Conservation (phyloP, 2,113 vertebrate genomes). For the Oreochromis aureus region DNA sequence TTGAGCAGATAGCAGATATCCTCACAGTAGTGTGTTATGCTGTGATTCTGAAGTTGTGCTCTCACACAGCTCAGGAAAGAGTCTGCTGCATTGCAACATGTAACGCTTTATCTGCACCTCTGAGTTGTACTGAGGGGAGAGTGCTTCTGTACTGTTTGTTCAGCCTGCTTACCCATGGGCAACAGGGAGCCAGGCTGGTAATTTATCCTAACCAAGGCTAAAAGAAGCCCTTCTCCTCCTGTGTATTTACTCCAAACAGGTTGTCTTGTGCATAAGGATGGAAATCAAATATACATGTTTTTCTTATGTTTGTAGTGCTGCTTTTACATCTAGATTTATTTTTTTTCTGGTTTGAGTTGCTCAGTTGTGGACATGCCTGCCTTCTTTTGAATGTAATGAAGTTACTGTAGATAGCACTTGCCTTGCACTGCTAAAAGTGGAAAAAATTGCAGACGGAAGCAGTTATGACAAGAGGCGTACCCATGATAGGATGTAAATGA, state of each 20-base stretch:
- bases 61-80: slow-evolving; percentile 38
- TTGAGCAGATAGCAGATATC: not conserved
- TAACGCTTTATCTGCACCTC: slow-evolving; percentile 15
- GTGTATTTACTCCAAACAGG: slow-evolving; percentile 22
- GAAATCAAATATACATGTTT: not conserved
- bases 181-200: slow-evolving; percentile 6
- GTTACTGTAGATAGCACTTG: not conserved
- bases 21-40: not conserved
- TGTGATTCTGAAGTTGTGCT: slow-evolving; percentile 21
- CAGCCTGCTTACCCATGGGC: slow-evolving; percentile 27
- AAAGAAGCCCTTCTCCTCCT: slow-evolving; percentile 6
- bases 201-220: slow-evolving; percentile 26
- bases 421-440: not conserved
- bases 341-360: not conserved
- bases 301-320: not conserved
- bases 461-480: not conserved
- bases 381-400: not conserved
- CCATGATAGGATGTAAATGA: not conserved
- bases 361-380: not conserved
- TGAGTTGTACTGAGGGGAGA: slow-evolving; percentile 14
- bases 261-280: slow-evolving; percentile 14
- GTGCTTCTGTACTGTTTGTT: slow-evolving; percentile 3
- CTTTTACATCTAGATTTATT: not conserved
- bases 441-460: not conserved
- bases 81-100: slow-evolving; percentile 24